A percentile compares a stretch with the other conserved stretches of the same genome.
Conservation (phyloP, 2,888 invertebrate genomes). For the Coleophora deauratella region DNA sequence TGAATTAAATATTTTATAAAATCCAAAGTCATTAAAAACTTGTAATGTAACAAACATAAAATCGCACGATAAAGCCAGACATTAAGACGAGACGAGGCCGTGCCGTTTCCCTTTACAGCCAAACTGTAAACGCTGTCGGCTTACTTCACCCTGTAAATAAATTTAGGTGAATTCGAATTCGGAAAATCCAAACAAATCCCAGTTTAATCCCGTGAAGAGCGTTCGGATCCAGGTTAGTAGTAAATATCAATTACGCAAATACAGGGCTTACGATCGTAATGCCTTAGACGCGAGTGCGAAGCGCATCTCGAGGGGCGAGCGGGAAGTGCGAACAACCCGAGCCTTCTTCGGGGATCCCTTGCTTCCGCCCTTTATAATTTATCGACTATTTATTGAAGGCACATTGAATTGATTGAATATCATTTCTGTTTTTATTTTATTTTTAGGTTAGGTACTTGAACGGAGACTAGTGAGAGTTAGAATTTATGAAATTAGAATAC, state of each 20-base stretch:
- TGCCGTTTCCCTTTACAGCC: constrained; percentile 13
- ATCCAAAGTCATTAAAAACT: too few species aligned
- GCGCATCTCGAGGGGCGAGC: constrained; percentile 18
- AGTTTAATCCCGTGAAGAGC: constrained; percentile 58
- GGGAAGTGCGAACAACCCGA: constrained; percentile 2
- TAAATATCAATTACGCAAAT: constrained; percentile 73
- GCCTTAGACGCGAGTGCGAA: constrained; percentile 25
- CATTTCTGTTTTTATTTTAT: not conserved
- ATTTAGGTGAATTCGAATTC: constrained; percentile 58
- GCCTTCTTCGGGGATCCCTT: too few species aligned
- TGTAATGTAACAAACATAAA: not conserved
- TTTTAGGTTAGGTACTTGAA: too few species aligned
- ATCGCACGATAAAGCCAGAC: not conserved
- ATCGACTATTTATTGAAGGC: too few species aligned
- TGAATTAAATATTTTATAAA: constrained; percentile 5
- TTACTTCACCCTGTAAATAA: constrained; percentile 46
- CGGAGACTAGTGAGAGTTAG: too few species aligned
- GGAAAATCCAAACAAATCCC: constrained; percentile 63
- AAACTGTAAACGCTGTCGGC: constrained; percentile 40
- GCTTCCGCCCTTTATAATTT: too few species aligned
- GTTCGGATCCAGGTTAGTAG: constrained; percentile 68
- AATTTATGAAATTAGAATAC: too few species aligned
- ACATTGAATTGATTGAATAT: too few species aligned
- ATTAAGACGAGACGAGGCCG: not conserved
- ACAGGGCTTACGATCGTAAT: constrained; percentile 49